phyloP scores from a whole-genome alignment of 2,797 vertebrate genomes.

The Ispidina picta region DNA sequence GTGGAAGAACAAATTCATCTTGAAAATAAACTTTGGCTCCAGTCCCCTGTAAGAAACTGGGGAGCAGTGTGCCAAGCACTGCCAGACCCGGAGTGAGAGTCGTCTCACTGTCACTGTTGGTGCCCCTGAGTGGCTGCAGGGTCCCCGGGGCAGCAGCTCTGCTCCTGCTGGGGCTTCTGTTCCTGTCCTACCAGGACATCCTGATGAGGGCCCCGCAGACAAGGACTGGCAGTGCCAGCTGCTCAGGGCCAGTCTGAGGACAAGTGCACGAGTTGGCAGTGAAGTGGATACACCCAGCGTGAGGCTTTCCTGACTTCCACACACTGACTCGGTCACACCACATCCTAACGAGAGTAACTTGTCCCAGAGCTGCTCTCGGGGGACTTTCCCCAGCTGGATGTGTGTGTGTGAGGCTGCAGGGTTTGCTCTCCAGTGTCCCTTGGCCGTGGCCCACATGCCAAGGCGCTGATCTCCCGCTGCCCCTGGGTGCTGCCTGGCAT shows the following conservation, averaged over 20 bases:
- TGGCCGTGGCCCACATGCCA: rapidly evolving
- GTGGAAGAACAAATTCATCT: constrained; percentile 55
- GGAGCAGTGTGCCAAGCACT: background rate
- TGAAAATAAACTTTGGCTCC: constrained; percentile 46
- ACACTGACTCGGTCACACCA: background rate
- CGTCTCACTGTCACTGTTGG: rapidly evolving
- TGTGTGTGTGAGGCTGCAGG: rapidly evolving
- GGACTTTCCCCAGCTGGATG: rapidly evolving
- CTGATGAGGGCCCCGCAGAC: background rate
- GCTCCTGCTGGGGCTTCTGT: background rate
- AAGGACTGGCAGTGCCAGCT: rapidly evolving
- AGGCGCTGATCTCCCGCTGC: background rate
- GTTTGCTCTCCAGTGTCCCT: rapidly evolving
- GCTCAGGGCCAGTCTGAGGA: background rate
- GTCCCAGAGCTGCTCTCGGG: background rate
- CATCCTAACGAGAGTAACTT: rapidly evolving
- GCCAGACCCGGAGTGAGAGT: background rate
- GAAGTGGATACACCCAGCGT: rapidly evolving
- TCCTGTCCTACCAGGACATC: background rate
- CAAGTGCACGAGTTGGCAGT: rapidly evolving
- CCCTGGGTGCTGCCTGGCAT: background rate
- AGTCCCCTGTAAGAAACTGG: background rate
- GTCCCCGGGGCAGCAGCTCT: background rate
- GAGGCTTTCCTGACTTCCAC: background rate
- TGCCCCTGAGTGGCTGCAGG: rapidly evolving